Evolutionary conservation across 2,888 invertebrate species (phyloP).

Genomic region (Heteropelma amictum): DNA sequence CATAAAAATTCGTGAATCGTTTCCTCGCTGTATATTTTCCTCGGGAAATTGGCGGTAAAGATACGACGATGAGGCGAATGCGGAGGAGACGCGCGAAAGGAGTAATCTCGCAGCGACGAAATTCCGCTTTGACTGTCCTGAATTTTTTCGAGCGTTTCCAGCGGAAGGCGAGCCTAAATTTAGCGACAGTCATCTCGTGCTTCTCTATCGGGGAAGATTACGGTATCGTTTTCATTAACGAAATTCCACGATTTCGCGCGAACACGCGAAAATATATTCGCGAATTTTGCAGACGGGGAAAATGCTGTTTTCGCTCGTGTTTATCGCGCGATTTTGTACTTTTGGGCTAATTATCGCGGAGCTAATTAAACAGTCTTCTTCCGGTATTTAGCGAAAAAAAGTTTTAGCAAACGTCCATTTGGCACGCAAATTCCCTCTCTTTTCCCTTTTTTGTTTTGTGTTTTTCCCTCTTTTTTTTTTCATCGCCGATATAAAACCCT

Average conservation of each 20-base stretch:
- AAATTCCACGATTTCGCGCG: neutral
- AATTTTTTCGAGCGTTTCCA: constrained; percentile 44
- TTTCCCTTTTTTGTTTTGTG: no score
- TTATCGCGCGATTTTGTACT: neutral
- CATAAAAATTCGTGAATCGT: neutral
- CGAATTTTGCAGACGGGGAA: neutral
- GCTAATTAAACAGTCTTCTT: no score
- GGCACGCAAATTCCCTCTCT: no score
- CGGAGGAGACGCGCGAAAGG: neutral
- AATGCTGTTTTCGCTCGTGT: neutral
- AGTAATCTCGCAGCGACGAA: constrained; percentile 18
- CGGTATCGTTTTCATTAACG: neutral
- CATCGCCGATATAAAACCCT: no score
- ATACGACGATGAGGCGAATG: neutral
- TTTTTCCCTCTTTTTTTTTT: no score
- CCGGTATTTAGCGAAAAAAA: neutral
- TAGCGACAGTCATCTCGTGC: constrained; percentile 16
- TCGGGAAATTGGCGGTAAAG: constrained; percentile 11
- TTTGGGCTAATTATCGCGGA: no score
- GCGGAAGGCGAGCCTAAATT: constrained; percentile 37
- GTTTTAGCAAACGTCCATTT: no score
- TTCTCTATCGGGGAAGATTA: neutral
- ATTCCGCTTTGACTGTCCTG: constrained; percentile 37
- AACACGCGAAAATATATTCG: neutral
- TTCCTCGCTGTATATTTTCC: neutral